Evolutionary conservation across 2,113 vertebrate species (phyloP).

Genomic region (Salvelinus alpinus): DNA sequence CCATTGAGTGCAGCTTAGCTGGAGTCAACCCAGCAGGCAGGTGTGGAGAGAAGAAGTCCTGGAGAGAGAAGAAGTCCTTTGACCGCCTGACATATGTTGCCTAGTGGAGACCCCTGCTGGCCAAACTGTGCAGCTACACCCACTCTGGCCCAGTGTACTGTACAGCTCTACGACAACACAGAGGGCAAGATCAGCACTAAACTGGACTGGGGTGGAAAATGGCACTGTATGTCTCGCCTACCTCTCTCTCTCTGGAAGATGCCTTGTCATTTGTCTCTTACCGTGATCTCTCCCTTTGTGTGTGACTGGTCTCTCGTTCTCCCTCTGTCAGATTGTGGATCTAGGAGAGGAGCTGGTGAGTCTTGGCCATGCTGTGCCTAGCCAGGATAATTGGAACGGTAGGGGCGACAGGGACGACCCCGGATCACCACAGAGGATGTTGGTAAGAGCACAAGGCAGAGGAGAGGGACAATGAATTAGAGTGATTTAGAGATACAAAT

Average conservation of each 20-base stretch:
- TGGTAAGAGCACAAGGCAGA: constrained; percentile 58
- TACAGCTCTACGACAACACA: constrained; percentile 76
- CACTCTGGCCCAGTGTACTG: constrained; percentile 78
- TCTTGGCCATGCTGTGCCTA: constrained; percentile 74
- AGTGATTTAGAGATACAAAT: neutral
- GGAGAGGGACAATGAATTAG: no score
- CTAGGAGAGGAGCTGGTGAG: constrained; percentile 82
- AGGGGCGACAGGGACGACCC: constrained; percentile 33
- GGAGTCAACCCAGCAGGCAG: constrained; percentile 75
- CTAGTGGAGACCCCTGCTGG: constrained; percentile 81
- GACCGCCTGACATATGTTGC: constrained; percentile 81
- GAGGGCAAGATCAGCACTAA: constrained; percentile 68
- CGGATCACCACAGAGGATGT: constrained; percentile 64
- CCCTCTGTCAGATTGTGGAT: constrained; percentile 71
- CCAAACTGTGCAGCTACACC: constrained; percentile 84
- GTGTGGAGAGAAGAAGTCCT: constrained; percentile 80
- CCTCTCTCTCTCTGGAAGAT: no score
- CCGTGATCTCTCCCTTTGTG: neutral
- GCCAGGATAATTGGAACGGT: constrained; percentile 54
- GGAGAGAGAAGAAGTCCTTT: constrained; percentile 71
- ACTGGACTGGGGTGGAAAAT: no score
- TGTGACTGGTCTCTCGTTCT: neutral
- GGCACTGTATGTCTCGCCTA: no score
- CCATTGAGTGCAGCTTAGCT: constrained; percentile 88
- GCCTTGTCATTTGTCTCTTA: no score